Evolutionary conservation across 2,888 invertebrate genomes (phyloP).

Genomic region (Dendrolimus pini): DNA sequence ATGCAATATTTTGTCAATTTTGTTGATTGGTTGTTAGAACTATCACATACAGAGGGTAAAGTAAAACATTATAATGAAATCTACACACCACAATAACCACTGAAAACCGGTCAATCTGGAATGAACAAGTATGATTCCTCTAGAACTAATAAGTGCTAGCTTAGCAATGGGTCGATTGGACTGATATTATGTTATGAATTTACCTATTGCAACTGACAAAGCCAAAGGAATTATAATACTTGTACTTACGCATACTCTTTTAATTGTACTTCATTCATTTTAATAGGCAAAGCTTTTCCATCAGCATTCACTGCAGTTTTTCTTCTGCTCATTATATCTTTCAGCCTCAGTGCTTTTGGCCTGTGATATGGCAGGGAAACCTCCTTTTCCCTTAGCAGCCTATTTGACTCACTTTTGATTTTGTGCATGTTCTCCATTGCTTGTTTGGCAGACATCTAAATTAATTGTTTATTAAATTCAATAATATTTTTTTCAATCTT

Average conservation of each 20-base stretch:
- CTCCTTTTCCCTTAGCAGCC: conserved; percentile 84
- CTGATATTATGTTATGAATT: no score
- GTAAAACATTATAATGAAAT: no score
- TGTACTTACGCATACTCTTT: conserved; percentile 79
- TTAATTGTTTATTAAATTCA: conserved; percentile 1
- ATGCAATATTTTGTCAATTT: no score
- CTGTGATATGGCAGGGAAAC: conserved; percentile 91
- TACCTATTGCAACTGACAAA: neutral
- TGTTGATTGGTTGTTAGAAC: no score
- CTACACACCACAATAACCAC: no score
- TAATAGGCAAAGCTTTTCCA: conserved; percentile 68
- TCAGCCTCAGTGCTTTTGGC: conserved; percentile 86
- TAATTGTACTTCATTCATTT: conserved; percentile 82
- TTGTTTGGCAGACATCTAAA: conserved; percentile 80
- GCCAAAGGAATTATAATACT: neutral
- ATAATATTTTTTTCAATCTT: neutral
- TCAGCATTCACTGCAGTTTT: conserved; percentile 48
- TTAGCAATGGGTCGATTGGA: no score
- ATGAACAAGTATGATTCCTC: no score
- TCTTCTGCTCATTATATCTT: conserved; percentile 82
- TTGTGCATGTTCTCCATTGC: conserved; percentile 83
- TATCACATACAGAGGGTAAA: no score
- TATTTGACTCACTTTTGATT: conserved; percentile 90
- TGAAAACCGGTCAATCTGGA: no score
- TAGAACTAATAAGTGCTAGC: no score